phyloP scores from a whole-genome alignment of 2,888 invertebrate genomes.

The Ellobium chinense region DNA sequence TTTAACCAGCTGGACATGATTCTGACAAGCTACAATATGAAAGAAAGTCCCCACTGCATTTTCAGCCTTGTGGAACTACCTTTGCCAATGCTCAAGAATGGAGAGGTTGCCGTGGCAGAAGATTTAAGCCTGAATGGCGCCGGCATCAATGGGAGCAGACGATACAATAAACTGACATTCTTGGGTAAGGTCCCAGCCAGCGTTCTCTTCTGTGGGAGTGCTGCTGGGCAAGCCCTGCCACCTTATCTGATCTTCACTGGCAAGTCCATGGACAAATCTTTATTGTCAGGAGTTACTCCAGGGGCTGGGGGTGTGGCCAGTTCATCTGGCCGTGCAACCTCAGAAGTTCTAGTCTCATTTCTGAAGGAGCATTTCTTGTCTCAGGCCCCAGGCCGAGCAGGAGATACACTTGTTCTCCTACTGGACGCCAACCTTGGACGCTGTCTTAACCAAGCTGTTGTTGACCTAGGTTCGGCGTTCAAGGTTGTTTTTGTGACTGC shows the following conservation, averaged over 20 bases:
- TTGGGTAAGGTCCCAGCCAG: conserved; percentile 38
- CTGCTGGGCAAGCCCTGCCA: conserved; percentile 44
- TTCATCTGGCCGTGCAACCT: conserved; percentile 31
- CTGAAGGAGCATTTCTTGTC: conserved; percentile 40
- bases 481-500: conserved; percentile 46
- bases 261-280: conserved; percentile 38
- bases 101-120: conserved; percentile 26
- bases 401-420: conserved; percentile 35
- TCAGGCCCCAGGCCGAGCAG: conserved; percentile 44
- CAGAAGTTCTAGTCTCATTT: conserved; percentile 41
- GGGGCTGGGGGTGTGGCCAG: conserved; percentile 38
- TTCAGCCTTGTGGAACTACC: conserved; percentile 40
- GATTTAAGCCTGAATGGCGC: conserved; percentile 29
- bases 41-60: conserved; percentile 47
- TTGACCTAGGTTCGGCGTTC: conserved; percentile 45
- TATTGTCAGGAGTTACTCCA: conserved; percentile 34
- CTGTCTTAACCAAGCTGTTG: conserved; percentile 37
- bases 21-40: conserved; percentile 33
- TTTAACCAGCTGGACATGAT: conserved; percentile 44
- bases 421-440: conserved; percentile 42
- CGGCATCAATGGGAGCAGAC: conserved; percentile 29
- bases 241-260: conserved; percentile 45
- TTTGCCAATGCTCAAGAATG: conserved; percentile 40
- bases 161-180: conserved; percentile 22
- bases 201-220: conserved; percentile 46